phyloP scores from a whole-genome alignment of 1,140 invertebrate genomes.

The Xylocopa sonorina region DNA sequence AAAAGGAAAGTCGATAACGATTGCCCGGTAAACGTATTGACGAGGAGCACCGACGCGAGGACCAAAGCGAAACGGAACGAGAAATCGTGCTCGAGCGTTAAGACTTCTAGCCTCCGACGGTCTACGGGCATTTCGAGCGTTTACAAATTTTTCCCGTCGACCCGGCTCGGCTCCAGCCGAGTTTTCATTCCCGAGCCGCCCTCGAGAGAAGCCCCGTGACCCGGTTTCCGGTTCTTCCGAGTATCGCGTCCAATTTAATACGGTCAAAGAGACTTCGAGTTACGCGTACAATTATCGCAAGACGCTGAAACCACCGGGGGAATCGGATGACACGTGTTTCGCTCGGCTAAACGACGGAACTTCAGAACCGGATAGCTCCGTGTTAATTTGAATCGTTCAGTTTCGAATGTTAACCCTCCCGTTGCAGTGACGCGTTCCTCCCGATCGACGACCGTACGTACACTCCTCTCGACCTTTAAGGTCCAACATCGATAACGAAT shows the following conservation, averaged over 20 bases:
- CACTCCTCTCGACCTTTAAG: not conserved
- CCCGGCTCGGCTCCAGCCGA: no score
- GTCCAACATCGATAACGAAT: not conserved
- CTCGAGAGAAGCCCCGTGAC: no score
- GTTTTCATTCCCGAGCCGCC: not conserved
- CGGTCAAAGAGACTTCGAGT: not conserved
- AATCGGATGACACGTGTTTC: slow-evolving; percentile 43
- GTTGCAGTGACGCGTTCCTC: no score
- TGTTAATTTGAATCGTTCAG: slow-evolving; percentile 37
- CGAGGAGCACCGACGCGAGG: slow-evolving; percentile 43
- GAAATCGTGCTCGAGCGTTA: slow-evolving; percentile 38
- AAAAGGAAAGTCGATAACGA: slow-evolving; percentile 65
- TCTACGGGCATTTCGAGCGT: slow-evolving; percentile 52
- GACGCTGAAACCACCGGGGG: slow-evolving; percentile 13
- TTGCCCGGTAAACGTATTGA: slow-evolving; percentile 63
- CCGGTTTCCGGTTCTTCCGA: not conserved
- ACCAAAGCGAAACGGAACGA: slow-evolving; percentile 25
- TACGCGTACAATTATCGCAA: slow-evolving; percentile 4
- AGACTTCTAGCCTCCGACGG: slow-evolving; percentile 31
- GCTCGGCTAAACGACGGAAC: not conserved
- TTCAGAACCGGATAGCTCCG: slow-evolving; percentile 22
- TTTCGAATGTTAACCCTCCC: no score
- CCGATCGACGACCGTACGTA: not conserved
- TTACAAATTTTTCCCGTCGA: no score
- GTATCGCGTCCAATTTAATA: not conserved